A percentile compares a stretch with the other conserved stretches of the same genome.
Evolutionary conservation across 2,888 invertebrate species (phyloP).

Genomic region (Octonoba sinensis): DNA sequence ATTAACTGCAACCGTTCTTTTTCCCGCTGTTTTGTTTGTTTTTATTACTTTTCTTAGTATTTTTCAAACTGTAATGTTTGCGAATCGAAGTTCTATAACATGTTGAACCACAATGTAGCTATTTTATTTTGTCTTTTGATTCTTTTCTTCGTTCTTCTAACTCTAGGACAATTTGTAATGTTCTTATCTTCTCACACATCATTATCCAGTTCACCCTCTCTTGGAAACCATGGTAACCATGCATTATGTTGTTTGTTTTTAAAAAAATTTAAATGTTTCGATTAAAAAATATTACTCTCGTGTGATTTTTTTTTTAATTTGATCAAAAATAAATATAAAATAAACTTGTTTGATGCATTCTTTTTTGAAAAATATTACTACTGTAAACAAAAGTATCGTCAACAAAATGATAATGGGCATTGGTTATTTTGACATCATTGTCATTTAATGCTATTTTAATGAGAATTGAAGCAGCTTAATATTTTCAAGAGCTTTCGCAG

Average conservation of each 20-base stretch:
- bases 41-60: background rate
- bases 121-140: conserved; percentile 1
- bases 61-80: background rate
- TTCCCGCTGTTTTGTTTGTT: too few relatives aligned
- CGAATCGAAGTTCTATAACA: background rate
- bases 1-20: too few relatives aligned
- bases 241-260: background rate
- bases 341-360: too few relatives aligned
- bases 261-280: background rate
- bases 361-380: too few relatives aligned
- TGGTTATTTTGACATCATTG: too few relatives aligned
- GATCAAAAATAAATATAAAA: background rate
- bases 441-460: too few relatives aligned
- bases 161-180: conserved; percentile 18
- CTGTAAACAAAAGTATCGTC: too few relatives aligned
- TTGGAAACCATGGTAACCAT: conserved; percentile 2
- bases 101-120: conserved; percentile 5
- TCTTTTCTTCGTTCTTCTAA: conserved; percentile 2
- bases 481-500: too few relatives aligned
- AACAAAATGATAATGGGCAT: too few relatives aligned
- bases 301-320: background rate
- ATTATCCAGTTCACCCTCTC: background rate
- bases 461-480: too few relatives aligned
- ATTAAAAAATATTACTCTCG: background rate
- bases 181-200: conserved; percentile 24